Conservation (phyloP, 2,113 vertebrate genomes). For the Acrocephalus arundinaceus region DNA sequence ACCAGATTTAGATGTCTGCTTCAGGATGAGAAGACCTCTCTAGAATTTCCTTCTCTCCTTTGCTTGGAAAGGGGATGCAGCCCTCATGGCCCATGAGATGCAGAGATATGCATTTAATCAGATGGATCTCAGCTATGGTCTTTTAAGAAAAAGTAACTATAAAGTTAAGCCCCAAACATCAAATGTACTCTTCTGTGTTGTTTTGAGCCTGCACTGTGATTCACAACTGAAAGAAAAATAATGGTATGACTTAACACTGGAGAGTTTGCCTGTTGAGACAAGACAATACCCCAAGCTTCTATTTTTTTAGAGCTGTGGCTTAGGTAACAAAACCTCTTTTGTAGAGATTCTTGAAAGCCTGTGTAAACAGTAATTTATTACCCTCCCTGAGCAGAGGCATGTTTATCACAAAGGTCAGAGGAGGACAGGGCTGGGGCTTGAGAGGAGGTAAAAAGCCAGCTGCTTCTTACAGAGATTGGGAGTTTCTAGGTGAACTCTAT, state of each 20-base stretch:
- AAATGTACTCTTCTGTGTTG: background rate
- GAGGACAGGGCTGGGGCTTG: background rate
- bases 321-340: background rate
- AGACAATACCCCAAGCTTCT: background rate
- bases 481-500: background rate
- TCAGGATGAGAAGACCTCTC: background rate
- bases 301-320: background rate
- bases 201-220: background rate
- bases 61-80: background rate
- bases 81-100: too few relatives aligned
- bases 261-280: slow-evolving; percentile 5
- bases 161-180: background rate
- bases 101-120: background rate
- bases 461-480: background rate
- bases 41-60: background rate
- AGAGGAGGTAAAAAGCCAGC: background rate
- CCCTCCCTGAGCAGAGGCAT: background rate
- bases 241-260: background rate
- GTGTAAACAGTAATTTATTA: background rate
- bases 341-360: background rate
- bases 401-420: background rate
- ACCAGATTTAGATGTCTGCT: background rate
- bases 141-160: background rate
- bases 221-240: slow-evolving; percentile 3
- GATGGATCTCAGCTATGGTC: background rate